Evolutionary conservation across 2,888 invertebrate genomes (phyloP).

Genomic region (Eremobia ochroleuca): DNA sequence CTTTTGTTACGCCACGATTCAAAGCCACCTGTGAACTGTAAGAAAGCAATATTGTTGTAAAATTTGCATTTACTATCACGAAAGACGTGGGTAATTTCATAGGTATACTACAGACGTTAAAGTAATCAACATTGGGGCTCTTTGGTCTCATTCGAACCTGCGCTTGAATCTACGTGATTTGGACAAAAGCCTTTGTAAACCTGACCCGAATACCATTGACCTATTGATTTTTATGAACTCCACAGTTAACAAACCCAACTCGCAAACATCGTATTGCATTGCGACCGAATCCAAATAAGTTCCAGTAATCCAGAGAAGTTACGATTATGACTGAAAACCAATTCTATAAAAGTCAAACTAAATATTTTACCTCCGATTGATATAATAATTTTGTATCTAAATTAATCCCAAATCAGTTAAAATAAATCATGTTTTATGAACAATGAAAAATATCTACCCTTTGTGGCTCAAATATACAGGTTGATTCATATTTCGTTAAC

Average conservation of each 20-base stretch:
- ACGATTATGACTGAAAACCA: conserved; percentile 6
- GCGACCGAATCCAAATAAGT: conserved; percentile 2
- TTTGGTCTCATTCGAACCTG: conserved; percentile 19
- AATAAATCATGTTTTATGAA: conserved; percentile 24
- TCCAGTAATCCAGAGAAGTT: conserved; percentile 13
- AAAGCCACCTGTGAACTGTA: conserved; percentile 4
- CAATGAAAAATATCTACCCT: conserved; percentile 2
- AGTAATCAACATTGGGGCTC: conserved; percentile 15
- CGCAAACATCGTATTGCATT: conserved; percentile 6
- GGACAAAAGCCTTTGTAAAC: conserved; percentile 19
- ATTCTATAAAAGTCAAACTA: conserved; percentile 13
- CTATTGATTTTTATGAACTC: conserved; percentile 48
- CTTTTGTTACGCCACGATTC: conserved; percentile 23
- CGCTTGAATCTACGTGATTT: conserved; percentile 2
- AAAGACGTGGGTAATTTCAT: background rate
- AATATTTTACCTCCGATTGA: conserved; percentile 10
- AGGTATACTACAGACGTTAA: background rate
- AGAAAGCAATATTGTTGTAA: conserved; percentile 26
- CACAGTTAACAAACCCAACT: conserved; percentile 1
- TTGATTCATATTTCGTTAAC: conserved; percentile 28
- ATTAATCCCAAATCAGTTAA: conserved; percentile 15
- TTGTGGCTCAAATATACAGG: conserved; percentile 7
- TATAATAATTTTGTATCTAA: background rate
- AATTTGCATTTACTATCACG: conserved; percentile 42
- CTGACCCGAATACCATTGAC: conserved; percentile 17